Evolutionary conservation across 1,140 invertebrate species (phyloP).

Genomic region (Brachionus paranguensis): DNA sequence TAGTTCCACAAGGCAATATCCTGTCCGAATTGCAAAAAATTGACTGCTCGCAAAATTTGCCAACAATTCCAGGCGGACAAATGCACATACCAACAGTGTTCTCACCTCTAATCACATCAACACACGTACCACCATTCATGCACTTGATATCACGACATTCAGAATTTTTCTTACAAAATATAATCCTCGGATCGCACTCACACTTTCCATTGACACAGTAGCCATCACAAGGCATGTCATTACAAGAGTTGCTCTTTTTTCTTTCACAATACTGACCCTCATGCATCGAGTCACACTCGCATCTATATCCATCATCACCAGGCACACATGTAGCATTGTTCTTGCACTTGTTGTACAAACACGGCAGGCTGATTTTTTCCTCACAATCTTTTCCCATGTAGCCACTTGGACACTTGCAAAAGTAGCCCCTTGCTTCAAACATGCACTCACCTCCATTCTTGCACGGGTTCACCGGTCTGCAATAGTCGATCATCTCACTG

Average conservation of each 20-base stretch:
- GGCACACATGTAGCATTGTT: conserved; percentile 8
- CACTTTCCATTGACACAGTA: conserved; percentile 39
- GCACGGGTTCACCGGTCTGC: conserved; percentile 34
- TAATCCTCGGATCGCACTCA: conserved; percentile 19
- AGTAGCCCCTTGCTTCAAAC: conserved; percentile 61
- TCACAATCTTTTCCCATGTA: conserved; percentile 64
- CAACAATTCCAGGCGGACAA: conserved; percentile 54
- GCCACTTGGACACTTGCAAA: conserved; percentile 74
- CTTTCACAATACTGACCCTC: conserved; percentile 32
- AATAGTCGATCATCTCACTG: conserved; percentile 21
- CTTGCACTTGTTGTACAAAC: conserved; percentile 14
- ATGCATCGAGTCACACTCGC: background rate
- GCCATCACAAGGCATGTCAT: conserved; percentile 11
- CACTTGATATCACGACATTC: conserved; percentile 30
- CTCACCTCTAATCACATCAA: conserved; percentile 42
- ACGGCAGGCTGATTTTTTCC: background rate
- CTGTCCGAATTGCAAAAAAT: background rate
- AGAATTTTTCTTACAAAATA: conserved; percentile 25
- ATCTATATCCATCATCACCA: conserved; percentile 10
- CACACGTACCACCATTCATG: conserved; percentile 43
- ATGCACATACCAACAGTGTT: conserved; percentile 64
- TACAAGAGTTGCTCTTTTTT: conserved; percentile 27
- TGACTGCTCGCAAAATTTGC: conserved; percentile 59
- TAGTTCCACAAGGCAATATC: background rate
- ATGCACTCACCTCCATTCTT: conserved; percentile 37